A percentile compares a stretch with the other conserved stretches of the same genome.
Evolutionary conservation across 2,888 invertebrate genomes (phyloP).

Genomic region (Spodoptera picta): DNA sequence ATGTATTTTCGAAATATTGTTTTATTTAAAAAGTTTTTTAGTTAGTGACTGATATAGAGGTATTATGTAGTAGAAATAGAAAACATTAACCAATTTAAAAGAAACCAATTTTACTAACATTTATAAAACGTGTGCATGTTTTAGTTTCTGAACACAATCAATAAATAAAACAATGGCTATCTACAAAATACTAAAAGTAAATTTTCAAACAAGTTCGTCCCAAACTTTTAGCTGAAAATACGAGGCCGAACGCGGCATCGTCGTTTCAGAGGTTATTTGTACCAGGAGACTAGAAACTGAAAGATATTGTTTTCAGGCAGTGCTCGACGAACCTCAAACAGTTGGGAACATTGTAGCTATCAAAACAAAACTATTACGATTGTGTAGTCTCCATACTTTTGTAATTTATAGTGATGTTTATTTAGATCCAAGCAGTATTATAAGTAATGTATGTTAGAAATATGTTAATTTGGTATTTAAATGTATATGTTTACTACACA

Average conservation of each 20-base stretch:
- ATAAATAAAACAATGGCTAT: too few species aligned
- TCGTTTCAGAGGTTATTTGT: constrained; percentile 65
- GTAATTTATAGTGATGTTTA: constrained; percentile 38
- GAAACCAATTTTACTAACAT: neutral
- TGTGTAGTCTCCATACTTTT: constrained; percentile 23
- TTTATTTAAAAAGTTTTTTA: too few species aligned
- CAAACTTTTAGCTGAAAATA: constrained; percentile 28
- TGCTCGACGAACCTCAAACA: constrained; percentile 1
- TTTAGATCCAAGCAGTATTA: neutral
- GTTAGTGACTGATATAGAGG: too few species aligned
- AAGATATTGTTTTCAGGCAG: constrained; percentile 14
- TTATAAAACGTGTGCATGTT: too few species aligned
- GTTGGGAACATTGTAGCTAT: constrained; percentile 5
- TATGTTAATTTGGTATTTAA: constrained; percentile 16
- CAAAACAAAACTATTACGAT: constrained; percentile 50
- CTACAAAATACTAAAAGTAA: neutral
- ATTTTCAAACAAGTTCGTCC: neutral
- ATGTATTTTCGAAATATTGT: too few species aligned
- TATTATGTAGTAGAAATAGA: too few species aligned
- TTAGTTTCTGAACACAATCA: too few species aligned
- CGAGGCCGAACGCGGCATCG: constrained; percentile 37
- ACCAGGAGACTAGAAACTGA: constrained; percentile 58
- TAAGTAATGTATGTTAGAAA: constrained; percentile 14
- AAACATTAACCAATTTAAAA: too few species aligned
- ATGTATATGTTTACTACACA: constrained; percentile 13